Base-by-base conservation (phyloP, 2,888 invertebrate species). In the Thymelicus lineola region DNA sequence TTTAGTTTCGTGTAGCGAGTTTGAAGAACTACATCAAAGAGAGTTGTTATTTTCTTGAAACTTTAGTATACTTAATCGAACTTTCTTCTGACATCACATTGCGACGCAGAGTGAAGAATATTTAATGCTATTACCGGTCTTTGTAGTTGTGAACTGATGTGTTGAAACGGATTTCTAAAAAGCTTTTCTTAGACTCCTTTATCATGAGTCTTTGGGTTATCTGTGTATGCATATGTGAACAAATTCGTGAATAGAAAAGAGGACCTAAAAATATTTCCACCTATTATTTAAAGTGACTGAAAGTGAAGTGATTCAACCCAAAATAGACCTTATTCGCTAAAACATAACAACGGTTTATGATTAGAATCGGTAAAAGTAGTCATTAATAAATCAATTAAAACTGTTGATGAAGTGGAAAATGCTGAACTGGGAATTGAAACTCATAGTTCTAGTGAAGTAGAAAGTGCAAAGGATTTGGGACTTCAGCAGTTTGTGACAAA, bases 401-500 rank as follows among this genome's bases (percentile, higher is more conserved):
- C 17, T 50, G 17, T 17, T 12, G 6, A 48, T 10, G 6, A n/a
- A 28, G 0, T 5, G 28, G 28, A 28, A 15, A 50, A 17, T 50
- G 48, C 20, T 20, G n/a, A n/a, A 36, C 1, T 42, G 42, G 15
- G 42, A 20, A n/a, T 15, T 42, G 12, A 60, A 42, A 38, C 10
- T 9, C 12, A 60, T 10, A 17, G 12, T 38, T 3, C 36, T 10
- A 60, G 60, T 38, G 36, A 36, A 17, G 48, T 48, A 62, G 28
- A 38, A 46, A 48, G 63, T 63, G 63, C 46, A 38, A 59, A 48
- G 60, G 53, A 38, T 82, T 82, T 76, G 78, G 74, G 77, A 75
- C 75, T 76, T 74, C 75, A 78, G 77, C 76, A 77, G 76, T 17
- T 70, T 62, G 64, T 65, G n/a, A 73, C 69, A 75, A 66, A 48